These are phyloP conservation scores for Nematopogon swammerdamellus DNA, from an alignment of 2,888 invertebrate genomes.

Conservation along the genomic window DNA sequence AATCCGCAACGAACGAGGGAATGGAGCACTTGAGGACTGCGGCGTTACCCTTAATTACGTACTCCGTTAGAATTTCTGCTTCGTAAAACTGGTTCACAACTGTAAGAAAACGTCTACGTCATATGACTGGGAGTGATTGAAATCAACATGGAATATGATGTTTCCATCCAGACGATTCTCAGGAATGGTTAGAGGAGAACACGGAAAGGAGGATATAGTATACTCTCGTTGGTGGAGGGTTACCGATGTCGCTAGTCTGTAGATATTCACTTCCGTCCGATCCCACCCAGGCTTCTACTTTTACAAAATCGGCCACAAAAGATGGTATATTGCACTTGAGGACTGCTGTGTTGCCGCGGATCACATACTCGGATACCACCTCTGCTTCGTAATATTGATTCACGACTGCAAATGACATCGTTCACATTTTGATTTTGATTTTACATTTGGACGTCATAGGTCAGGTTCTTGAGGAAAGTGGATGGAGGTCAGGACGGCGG, in stretches of 20 bases:
- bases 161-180: background rate
- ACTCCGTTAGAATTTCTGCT: slow-evolving; percentile 85
- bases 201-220: background rate
- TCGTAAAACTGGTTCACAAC: slow-evolving; percentile 89
- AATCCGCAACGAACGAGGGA: slow-evolving; percentile 88
- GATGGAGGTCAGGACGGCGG: background rate
- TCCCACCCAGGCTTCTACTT: slow-evolving; percentile 79
- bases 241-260: slow-evolving; percentile 73
- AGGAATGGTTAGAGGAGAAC: background rate
- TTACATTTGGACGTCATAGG: background rate
- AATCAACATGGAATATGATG: background rate
- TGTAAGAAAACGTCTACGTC: slow-evolving; percentile 28
- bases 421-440: background rate
- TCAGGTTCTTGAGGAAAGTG: background rate
- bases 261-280: slow-evolving; percentile 67
- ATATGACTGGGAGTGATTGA: background rate
- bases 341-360: slow-evolving; percentile 82
- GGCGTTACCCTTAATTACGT: slow-evolving; percentile 85
- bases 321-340: slow-evolving; percentile 88
- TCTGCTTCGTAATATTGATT: slow-evolving; percentile 87
- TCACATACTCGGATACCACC: slow-evolving; percentile 86
- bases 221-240: slow-evolving; percentile 8
- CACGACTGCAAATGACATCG: slow-evolving; percentile 62
- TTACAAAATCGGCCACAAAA: slow-evolving; percentile 88
- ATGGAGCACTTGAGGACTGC: slow-evolving; percentile 87